phyloP scores from a whole-genome alignment of 2,797 vertebrate species.

The Perdix hodgsoniae region DNA sequence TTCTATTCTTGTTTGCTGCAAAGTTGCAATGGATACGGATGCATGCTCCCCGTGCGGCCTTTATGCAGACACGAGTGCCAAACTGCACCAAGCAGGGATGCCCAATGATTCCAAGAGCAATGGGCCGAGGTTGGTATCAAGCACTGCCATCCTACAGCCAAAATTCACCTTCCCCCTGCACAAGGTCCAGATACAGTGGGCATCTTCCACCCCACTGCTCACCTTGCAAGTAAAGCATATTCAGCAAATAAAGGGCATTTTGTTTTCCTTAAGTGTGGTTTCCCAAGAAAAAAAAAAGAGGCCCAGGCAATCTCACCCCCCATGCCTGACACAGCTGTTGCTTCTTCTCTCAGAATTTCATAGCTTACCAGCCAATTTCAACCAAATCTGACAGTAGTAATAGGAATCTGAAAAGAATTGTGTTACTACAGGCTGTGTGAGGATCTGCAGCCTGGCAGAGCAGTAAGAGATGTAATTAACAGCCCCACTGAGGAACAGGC shows the following conservation, averaged over 20 bases:
- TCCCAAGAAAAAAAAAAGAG: not conserved
- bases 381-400: constrained; percentile 14
- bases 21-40: not conserved
- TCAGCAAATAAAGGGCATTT: not conserved
- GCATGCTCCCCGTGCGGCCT: not conserved
- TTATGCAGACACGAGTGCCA: not conserved
- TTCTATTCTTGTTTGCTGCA: constrained; percentile 24
- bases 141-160: not conserved
- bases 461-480: constrained; percentile 2
- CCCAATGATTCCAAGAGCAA: not conserved
- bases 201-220: fast-evolving
- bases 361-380: not conserved
- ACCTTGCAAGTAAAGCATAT: not conserved
- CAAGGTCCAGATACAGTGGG: not conserved
- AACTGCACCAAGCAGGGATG: fast-evolving
- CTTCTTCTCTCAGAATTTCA: not conserved
- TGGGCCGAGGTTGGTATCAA: not conserved
- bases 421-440: not conserved
- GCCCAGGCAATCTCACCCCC: not conserved
- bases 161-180: not conserved
- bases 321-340: fast-evolving
- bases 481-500: not conserved
- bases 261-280: not conserved
- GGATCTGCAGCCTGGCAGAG: constrained; percentile 10
- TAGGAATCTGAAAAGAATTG: constrained; percentile 35